Evolutionary conservation across 2,797 vertebrate genomes (phyloP).

Genomic region (Sebastes minor): DNA sequence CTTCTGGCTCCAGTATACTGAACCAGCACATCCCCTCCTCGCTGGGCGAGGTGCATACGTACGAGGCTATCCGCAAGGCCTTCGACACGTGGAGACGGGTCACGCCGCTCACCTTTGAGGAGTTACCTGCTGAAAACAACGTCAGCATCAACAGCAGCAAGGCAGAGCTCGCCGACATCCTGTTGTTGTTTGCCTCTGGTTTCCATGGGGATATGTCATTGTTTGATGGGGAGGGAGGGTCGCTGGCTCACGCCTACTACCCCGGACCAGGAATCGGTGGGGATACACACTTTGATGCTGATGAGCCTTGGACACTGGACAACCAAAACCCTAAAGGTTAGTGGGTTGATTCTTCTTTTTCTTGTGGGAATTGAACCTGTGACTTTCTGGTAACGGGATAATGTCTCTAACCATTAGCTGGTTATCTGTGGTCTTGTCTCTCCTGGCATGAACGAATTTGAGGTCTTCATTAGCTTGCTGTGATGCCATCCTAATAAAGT

Average conservation of each 20-base stretch:
- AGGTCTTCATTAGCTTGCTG: not conserved
- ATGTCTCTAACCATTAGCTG: not conserved
- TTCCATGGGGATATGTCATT: slow-evolving; percentile 97
- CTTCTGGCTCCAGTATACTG: slow-evolving; percentile 83
- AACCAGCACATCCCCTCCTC: slow-evolving; percentile 86
- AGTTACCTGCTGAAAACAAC: slow-evolving; percentile 85
- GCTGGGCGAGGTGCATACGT: slow-evolving; percentile 83
- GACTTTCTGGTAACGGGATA: not conserved
- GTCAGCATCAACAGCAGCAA: slow-evolving; percentile 79
- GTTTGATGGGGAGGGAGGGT: slow-evolving; percentile 93
- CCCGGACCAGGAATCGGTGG: slow-evolving; percentile 95
- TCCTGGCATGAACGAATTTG: not conserved
- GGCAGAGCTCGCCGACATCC: slow-evolving; percentile 87
- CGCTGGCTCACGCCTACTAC: slow-evolving; percentile 98
- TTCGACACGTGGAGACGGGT: slow-evolving; percentile 89
- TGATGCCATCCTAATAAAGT: not conserved
- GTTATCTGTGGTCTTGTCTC: not conserved
- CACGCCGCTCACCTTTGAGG: slow-evolving; percentile 88
- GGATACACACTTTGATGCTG: slow-evolving; percentile 93
- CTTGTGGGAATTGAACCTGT: not conserved
- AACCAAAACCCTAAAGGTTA: slow-evolving; percentile 87
- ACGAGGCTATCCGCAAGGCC: slow-evolving; percentile 85
- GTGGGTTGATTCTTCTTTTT: not conserved
- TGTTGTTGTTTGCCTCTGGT: slow-evolving; percentile 94
- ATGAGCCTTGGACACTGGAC: slow-evolving; percentile 95